Percentiles rank a stretch among this genome's conserved stretches.
Conservation (phyloP, 2,888 invertebrate genomes). For the Polyploca ridens region DNA sequence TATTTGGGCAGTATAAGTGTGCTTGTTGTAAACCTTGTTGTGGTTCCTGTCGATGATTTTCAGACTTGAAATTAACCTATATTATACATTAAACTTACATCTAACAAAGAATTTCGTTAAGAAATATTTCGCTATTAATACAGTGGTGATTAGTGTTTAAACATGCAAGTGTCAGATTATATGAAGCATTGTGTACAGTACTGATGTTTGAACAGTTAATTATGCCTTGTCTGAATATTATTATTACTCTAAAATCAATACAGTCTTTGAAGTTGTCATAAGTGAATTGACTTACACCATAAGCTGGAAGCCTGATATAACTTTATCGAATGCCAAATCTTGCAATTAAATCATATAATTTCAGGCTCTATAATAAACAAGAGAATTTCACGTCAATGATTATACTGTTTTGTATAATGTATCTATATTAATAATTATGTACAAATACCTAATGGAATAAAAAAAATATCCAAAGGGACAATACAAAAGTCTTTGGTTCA, state of each 20-base stretch:
- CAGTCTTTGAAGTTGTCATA: constrained; percentile 15
- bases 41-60: constrained; percentile 34
- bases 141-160: constrained; percentile 21
- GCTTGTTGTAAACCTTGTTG: constrained; percentile 45
- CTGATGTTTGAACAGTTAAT: not conserved
- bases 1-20: constrained; percentile 72
- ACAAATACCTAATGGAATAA: constrained; percentile 51
- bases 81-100: constrained; percentile 41
- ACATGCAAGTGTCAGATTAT: too few species aligned
- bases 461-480: constrained; percentile 69
- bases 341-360: constrained; percentile 47
- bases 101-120: constrained; percentile 30
- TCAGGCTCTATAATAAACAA: constrained; percentile 55
- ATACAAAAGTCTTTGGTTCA: constrained; percentile 76
- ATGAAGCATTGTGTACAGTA: not conserved
- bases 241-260: constrained; percentile 16
- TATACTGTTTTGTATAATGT: constrained; percentile 48
- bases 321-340: constrained; percentile 65
- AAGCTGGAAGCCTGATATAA: constrained; percentile 39
- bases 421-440: constrained; percentile 43
- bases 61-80: constrained; percentile 44
- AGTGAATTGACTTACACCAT: constrained; percentile 20
- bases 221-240: not conserved
- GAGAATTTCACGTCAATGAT: constrained; percentile 62
- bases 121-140: constrained; percentile 36